Base-by-base conservation (phyloP, 2,113 vertebrate genomes). In the Aviceda subcristata region DNA sequence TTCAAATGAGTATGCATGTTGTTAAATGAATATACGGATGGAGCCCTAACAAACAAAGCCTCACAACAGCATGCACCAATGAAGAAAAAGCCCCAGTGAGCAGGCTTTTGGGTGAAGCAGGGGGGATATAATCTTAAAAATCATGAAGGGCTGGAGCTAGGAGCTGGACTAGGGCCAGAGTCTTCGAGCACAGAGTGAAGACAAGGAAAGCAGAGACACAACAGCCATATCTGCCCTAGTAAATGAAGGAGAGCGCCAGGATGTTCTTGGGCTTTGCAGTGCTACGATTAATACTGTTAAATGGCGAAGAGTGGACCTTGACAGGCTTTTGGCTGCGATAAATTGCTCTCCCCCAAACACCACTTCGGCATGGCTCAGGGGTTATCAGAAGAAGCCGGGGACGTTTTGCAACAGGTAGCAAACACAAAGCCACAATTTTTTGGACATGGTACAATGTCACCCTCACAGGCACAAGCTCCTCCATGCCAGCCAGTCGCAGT, bases 401-500 rank as follows among this genome's bases (percentile, higher is more conserved):
- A 30, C 29, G 8, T 38, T 59, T 19, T 68, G 45, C 68, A 67
- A 38, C 24, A 71, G 53, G 72, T 13, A 88, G 75, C 53, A 51
- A 0, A 0, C 29, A 67, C 2, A 1, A 1, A 26, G 38, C 26
- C 50, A n/a, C 4, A 1, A 4, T 3, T 15, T 36, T 57, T 24
- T 53, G 79, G 34, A 24, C 53, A n/a, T 5, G 11, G 53, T 26
- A 11, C 15, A 79, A 57, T 2, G 10, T 17, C 73, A 89, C 55
- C 41, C 23, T 24, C 51, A 17, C 1, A 11, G 34, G 22, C 56
- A 78, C 2, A 1, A 4, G 11, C 10, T 21, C 15, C 53, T 43
- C 75, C 12, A 1, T 9, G 32, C 41, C 75, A 84, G 55, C 50
- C n/a, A 78, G 24, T 36, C 7, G 1, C 68, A 21, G 15, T 1